Evolutionary conservation across 1,140 invertebrate species (phyloP), one percentile per base, ranked within the genome.

Genomic region (Forficula auricularia): DNA sequence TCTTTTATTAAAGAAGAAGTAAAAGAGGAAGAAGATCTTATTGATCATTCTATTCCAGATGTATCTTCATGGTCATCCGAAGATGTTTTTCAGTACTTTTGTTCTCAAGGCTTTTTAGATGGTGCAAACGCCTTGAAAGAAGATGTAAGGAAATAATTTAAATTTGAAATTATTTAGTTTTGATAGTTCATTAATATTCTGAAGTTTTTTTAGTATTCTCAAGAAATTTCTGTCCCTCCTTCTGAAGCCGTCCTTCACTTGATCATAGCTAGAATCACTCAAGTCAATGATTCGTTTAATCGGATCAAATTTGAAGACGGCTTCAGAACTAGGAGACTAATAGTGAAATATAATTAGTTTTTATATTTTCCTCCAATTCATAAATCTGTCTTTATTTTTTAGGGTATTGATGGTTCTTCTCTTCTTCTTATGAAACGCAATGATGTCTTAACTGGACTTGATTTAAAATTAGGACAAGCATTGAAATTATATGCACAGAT

Each of bases 331-430:
- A 15, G 15, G 15, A 8, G n/a, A 15, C 3, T 38, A n/a, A 14
- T 20, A 38, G 15, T 4, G n/a, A 4, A 6, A 6, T 4, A 14
- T 6, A 10, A 2, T 3, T 4, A n/a, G 14, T 22, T 4, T 39
- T n/a, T 19, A 12, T 9, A 13, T 39, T 22, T 2, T 16, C 20
- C 32, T 10, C 9, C 12, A 27, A 43, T 19, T 15, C 18, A 12
- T 13, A 1, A 9, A 33, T 48, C 42, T 43, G 27, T 50, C 40
- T 52, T 48, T 45, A 51, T 46, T 44, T 69, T 72, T 41, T 59
- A 89, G 83, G 83, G 89, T 55, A 87, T 91, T 50, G 87, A 92
- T 67, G 87, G 87, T 0, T 70, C 75, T 48, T 80, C 82, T 2
- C 60, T 91, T 19, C 62, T 88, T 18, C 66, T 90, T 50, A 70